phyloP scores from a whole-genome alignment of 2,888 invertebrate species.

The Lepidocyrtinus sp. region DNA sequence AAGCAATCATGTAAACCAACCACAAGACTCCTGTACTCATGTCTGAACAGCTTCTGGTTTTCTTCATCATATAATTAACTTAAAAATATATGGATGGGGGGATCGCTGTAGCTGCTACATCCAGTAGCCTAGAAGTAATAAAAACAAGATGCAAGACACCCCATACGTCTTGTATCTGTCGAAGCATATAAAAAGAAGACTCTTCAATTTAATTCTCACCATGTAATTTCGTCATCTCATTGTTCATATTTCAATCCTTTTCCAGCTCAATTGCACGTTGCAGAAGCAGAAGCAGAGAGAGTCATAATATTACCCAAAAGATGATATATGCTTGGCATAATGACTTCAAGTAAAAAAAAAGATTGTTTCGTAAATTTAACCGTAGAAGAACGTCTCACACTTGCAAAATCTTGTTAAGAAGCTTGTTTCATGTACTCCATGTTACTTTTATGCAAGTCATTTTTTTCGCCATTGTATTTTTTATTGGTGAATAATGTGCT shows the following conservation, averaged over 20 bases:
- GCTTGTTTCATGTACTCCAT: background rate
- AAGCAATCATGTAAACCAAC: too few species aligned
- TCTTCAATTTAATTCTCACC: slow-evolving; percentile 21
- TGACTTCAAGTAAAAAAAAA: background rate
- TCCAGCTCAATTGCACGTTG: background rate
- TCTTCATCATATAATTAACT: background rate
- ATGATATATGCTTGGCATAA: background rate
- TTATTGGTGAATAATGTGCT: slow-evolving; percentile 12
- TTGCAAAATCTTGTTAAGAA: slow-evolving; percentile 14
- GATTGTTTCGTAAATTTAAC: too few species aligned
- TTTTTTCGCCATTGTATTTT: slow-evolving; percentile 33
- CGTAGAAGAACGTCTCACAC: too few species aligned
- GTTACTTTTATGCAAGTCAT: slow-evolving; percentile 27
- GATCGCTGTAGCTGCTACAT: background rate
- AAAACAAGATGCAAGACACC: slow-evolving; percentile 31
- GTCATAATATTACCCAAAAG: background rate
- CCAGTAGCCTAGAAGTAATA: slow-evolving; percentile 32
- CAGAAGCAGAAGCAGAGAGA: background rate
- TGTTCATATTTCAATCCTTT: slow-evolving; percentile 5
- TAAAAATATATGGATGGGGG: background rate
- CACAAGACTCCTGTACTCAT: too few species aligned
- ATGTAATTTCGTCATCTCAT: background rate
- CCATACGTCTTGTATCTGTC: slow-evolving; percentile 52
- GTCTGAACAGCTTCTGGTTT: slow-evolving; percentile 14
- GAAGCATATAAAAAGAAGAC: slow-evolving; percentile 17